Percentiles rank a stretch among this genome's conserved stretches.
Conservation (phyloP, 1,140 invertebrate species). For the Meteorus sp. region DNA sequence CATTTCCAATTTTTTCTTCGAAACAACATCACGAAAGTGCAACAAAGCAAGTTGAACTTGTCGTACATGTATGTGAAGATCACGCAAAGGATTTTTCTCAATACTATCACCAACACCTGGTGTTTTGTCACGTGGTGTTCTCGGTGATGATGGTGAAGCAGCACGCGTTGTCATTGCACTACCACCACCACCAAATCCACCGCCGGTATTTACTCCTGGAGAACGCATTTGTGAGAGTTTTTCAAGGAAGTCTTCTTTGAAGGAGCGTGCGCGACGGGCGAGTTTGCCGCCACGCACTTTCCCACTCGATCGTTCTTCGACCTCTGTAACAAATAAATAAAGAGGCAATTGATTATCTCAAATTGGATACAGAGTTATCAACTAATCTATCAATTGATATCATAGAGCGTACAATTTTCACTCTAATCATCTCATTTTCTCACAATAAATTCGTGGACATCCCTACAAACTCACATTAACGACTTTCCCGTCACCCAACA, state of each 20-base stretch:
- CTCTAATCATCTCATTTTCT: not conserved
- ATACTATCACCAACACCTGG: slow-evolving; percentile 26
- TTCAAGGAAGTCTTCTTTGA: slow-evolving; percentile 89
- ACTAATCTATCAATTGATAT: too few species aligned
- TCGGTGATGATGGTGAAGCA: slow-evolving; percentile 55
- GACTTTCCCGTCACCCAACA: too few species aligned
- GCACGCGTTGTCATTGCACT: slow-evolving; percentile 44
- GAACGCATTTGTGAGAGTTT: slow-evolving; percentile 85
- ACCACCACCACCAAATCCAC: slow-evolving; percentile 36
- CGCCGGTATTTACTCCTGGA: slow-evolving; percentile 53
- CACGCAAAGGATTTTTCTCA: slow-evolving; percentile 57
- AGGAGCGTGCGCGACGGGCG: slow-evolving; percentile 80
- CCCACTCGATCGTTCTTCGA: slow-evolving; percentile 51
- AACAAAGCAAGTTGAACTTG: slow-evolving; percentile 77
- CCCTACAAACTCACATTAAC: too few species aligned
- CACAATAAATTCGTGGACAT: too few species aligned
- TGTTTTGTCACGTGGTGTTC: slow-evolving; percentile 48
- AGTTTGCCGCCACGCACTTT: slow-evolving; percentile 73
- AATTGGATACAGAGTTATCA: too few species aligned
- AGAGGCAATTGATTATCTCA: not conserved
- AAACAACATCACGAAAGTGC: slow-evolving; percentile 88
- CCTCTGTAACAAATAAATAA: slow-evolving; percentile 40
- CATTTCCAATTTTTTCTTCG: slow-evolving; percentile 89
- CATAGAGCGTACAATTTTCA: too few species aligned
- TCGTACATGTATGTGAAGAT: slow-evolving; percentile 54